phyloP scores from a whole-genome alignment of 1,140 invertebrate species.

The Choristoneura fumiferana region DNA sequence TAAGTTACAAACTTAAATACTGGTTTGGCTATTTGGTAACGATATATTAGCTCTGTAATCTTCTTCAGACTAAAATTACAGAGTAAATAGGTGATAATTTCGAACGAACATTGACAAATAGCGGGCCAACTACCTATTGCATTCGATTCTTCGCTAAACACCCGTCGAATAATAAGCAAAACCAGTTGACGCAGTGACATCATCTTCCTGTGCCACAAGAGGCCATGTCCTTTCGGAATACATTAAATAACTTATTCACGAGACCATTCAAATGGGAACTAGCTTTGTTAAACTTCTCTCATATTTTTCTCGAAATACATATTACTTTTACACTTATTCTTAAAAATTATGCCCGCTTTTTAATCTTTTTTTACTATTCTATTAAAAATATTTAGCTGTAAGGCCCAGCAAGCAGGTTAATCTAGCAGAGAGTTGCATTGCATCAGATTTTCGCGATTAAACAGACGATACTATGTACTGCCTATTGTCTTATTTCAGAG shows the following conservation, averaged over 20 bases:
- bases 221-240: conserved; percentile 58
- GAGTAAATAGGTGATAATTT: conserved; percentile 14
- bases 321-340: too few relatives aligned
- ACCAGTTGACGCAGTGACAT: conserved; percentile 75
- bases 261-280: neutral
- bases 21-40: neutral
- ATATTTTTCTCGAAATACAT: too few relatives aligned
- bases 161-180: conserved; percentile 68
- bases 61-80: neutral
- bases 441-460: conserved; percentile 12
- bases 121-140: conserved; percentile 29
- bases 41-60: neutral
- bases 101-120: conserved; percentile 23
- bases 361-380: too few relatives aligned
- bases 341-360: too few relatives aligned
- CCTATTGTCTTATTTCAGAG: conserved; percentile 36
- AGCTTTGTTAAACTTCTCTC: neutral
- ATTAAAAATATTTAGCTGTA: too few relatives aligned
- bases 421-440: conserved; percentile 9
- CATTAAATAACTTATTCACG: neutral
- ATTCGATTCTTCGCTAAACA: conserved; percentile 47
- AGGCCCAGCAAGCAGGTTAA: neutral
- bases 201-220: conserved; percentile 66
- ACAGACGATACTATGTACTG: conserved; percentile 24
- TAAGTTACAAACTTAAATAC: neutral